These are phyloP conservation scores for Ypsolopha sequella DNA, from an alignment of 2,888 invertebrate genomes.

Conservation along the genomic window DNA sequence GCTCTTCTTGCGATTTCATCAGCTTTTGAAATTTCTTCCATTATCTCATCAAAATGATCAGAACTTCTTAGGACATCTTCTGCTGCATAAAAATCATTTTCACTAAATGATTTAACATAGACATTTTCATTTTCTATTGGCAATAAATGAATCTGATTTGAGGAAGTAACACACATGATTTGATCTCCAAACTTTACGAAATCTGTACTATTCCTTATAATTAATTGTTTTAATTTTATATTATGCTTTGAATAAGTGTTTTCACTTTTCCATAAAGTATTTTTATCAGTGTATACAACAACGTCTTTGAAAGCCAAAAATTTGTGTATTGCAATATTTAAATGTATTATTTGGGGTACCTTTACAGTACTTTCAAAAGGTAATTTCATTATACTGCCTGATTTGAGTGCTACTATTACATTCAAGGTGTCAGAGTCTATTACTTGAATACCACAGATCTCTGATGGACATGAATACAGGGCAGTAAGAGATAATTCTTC, in stretches of 20 bases:
- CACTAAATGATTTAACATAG: constrained; percentile 19
- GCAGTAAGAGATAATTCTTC: constrained; percentile 22
- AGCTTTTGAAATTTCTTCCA: constrained; percentile 32
- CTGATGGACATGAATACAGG: constrained; percentile 36
- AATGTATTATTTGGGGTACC: constrained; percentile 26
- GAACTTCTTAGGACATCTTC: constrained; percentile 32
- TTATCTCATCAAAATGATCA: constrained; percentile 32
- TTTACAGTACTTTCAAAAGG: constrained; percentile 16
- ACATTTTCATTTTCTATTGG: constrained; percentile 23
- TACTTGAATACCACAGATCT: constrained; percentile 35
- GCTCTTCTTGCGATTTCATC: constrained; percentile 26
- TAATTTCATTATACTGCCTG: constrained; percentile 39
- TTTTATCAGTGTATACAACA: constrained; percentile 44
- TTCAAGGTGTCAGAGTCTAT: constrained; percentile 15
- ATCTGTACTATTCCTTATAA: constrained; percentile 38
- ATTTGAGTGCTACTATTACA: constrained; percentile 31
- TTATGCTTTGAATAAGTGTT: constrained; percentile 21
- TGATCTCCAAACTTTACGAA: constrained; percentile 29
- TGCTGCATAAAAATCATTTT: constrained; percentile 28
- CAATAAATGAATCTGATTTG: constrained; percentile 37
- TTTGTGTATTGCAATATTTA: constrained; percentile 41
- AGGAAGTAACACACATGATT: constrained; percentile 44
- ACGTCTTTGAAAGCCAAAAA: constrained; percentile 20
- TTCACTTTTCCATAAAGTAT: constrained; percentile 41
- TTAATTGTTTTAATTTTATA: constrained; percentile 29